A percentile compares a stretch with the other conserved stretches of the same genome.
Conservation (phyloP, 1,140 invertebrate genomes). For the Pantala flavescens region DNA sequence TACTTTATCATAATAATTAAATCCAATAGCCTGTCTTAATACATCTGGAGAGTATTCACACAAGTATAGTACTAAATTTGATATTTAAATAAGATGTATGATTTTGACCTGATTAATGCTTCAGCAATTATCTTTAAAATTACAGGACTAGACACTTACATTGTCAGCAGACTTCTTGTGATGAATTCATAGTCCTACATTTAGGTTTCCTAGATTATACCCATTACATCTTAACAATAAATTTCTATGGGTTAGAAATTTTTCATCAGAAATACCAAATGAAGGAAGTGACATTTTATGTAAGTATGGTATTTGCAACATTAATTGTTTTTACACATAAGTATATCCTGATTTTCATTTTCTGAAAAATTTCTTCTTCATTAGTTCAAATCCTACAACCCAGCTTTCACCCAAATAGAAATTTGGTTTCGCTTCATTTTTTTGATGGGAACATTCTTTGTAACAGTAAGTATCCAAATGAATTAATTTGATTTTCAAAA, state of each 20-base stretch:
- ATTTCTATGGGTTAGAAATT: slow-evolving; percentile 71
- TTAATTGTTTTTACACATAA: not conserved
- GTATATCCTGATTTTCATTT: slow-evolving; percentile 13
- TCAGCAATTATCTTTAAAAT: no score
- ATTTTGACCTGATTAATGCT: no score
- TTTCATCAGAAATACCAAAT: slow-evolving; percentile 77
- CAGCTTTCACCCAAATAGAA: slow-evolving; percentile 90
- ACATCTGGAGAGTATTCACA: no score
- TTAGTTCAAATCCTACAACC: slow-evolving; percentile 93
- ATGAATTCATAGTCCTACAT: slow-evolving; percentile 80
- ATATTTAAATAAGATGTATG: no score
- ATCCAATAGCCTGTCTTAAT: no score
- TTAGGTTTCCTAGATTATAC: slow-evolving; percentile 81
- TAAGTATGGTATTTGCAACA: slow-evolving; percentile 45
- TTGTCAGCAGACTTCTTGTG: slow-evolving; percentile 71
- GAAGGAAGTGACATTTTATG: slow-evolving; percentile 76
- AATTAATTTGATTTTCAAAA: not conserved
- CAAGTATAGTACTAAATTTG: no score
- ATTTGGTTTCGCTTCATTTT: slow-evolving; percentile 95
- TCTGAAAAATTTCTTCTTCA: slow-evolving; percentile 32
- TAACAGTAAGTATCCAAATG: slow-evolving; percentile 62
- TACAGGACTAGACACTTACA: slow-evolving; percentile 64
- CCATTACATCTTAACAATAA: slow-evolving; percentile 75
- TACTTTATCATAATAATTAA: no score
- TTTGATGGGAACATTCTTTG: slow-evolving; percentile 70